These are phyloP conservation scores for Athrips mouffetella DNA, from an alignment of 2,888 invertebrate genomes.

Conservation along the genomic window DNA sequence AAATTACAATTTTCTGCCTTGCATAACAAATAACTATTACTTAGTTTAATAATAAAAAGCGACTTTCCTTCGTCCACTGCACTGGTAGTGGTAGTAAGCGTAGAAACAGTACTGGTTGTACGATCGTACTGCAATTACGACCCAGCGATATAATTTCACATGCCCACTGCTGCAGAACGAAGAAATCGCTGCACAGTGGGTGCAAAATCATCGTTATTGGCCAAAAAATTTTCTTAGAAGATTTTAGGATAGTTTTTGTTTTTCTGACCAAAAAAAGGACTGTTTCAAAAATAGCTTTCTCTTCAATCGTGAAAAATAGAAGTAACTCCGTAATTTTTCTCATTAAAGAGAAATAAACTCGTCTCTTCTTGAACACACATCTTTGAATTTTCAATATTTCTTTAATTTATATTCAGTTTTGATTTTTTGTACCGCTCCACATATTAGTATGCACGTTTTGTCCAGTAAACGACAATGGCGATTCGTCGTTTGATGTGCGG, in stretches of 20 bases:
- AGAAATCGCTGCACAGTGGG: slow-evolving; percentile 46
- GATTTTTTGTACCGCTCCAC: slow-evolving; percentile 14
- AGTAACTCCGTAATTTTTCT: too few species aligned
- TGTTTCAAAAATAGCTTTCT: too few species aligned
- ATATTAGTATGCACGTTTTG: slow-evolving; percentile 70
- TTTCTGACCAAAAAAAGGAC: too few species aligned
- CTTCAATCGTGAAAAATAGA: too few species aligned
- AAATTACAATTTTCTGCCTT: too few species aligned
- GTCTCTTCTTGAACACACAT: too few species aligned
- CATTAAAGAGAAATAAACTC: too few species aligned
- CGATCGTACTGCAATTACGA: slow-evolving; percentile 29
- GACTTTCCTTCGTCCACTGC: slow-evolving; percentile 30
- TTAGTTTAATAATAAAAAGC: slow-evolving; percentile 17
- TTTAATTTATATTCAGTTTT: too few species aligned
- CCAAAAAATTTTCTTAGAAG: slow-evolving; percentile 15
- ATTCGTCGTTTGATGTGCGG: slow-evolving; percentile 42
- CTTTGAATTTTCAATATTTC: too few species aligned
- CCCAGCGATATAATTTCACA: slow-evolving; percentile 57
- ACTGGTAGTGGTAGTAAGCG: slow-evolving; percentile 17
- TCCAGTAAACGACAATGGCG: slow-evolving; percentile 57
- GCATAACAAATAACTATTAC: neutral
- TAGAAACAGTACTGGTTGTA: slow-evolving; percentile 11
- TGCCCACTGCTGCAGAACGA: slow-evolving; percentile 66
- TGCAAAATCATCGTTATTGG: slow-evolving; percentile 18
- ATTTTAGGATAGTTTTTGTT: too few species aligned